phyloP scores from a whole-genome alignment of 2,888 invertebrate genomes.

The Apamea crenata region DNA sequence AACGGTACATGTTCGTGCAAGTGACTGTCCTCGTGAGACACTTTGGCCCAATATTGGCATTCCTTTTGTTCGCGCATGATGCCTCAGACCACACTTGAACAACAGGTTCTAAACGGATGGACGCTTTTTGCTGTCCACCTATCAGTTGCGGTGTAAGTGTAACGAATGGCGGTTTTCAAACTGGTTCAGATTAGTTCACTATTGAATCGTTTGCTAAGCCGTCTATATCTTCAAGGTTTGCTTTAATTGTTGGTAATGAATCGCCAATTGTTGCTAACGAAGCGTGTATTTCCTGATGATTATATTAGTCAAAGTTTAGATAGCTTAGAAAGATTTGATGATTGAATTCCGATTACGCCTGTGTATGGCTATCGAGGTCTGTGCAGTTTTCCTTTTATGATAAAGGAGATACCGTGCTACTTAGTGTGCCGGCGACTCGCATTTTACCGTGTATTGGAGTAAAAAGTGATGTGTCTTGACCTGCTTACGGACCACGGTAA shows the following conservation, averaged over 20 bases:
- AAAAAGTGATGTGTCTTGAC: slow-evolving; percentile 47
- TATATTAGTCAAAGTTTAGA: slow-evolving; percentile 16
- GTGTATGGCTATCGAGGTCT: slow-evolving; percentile 37
- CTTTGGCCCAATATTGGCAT: slow-evolving; percentile 68
- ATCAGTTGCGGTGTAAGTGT: slow-evolving; percentile 40
- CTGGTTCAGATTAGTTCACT: slow-evolving; percentile 51
- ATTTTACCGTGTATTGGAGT: slow-evolving; percentile 45
- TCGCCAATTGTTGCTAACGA: slow-evolving; percentile 38
- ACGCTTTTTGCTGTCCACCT: slow-evolving; percentile 44
- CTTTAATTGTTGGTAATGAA: slow-evolving; percentile 45
- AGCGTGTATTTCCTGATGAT: slow-evolving; percentile 33
- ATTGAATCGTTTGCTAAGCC: slow-evolving; percentile 36
- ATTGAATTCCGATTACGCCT: slow-evolving; percentile 17
- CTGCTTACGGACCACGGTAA: slow-evolving; percentile 49
- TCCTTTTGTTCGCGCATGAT: slow-evolving; percentile 66
- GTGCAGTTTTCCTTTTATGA: slow-evolving; percentile 48
- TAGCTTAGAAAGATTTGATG: slow-evolving; percentile 8
- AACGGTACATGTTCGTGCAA: slow-evolving; percentile 55
- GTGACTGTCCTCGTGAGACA: slow-evolving; percentile 71
- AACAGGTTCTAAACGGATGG: slow-evolving; percentile 57
- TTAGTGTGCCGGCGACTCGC: slow-evolving; percentile 23
- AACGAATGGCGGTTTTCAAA: slow-evolving; percentile 44
- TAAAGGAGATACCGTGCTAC: slow-evolving; percentile 43
- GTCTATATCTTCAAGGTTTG: slow-evolving; percentile 43
- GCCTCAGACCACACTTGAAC: slow-evolving; percentile 22